Evolutionary conservation across 2,113 vertebrate genomes (phyloP), one percentile per base, ranked within the genome.

Genomic region (Phylloscopus trochilus): DNA sequence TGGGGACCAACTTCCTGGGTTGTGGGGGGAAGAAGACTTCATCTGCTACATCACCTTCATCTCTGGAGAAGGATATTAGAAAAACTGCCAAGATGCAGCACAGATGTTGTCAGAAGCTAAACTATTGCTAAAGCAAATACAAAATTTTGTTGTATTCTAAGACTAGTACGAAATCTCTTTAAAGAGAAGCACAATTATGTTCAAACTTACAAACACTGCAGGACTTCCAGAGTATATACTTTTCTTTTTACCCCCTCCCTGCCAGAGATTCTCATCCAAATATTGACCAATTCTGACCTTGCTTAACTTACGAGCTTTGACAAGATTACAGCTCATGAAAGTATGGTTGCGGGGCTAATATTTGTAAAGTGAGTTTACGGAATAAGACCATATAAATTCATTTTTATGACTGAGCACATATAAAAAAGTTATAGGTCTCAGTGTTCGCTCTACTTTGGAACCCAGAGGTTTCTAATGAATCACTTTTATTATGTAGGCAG

Each of bases 391-490:
- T 95, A 97, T 96, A 95, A 97, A 96, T 97, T 96, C 60, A 83
- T 63, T 95, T 97, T 96, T 97, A 96, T 97, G 92, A 98, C 97
- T 93, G 96, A 97, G 95, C 89, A 97, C 97, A 96, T 97, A 97
- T 97, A 97, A 97, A 95, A 97, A 96, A 95, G 90, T 97, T 96
- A 95, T 92, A 90, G 93, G 97, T 94, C 95, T 94, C 90, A 70
- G 85, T 82, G 78, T 97, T 97, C 96, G 80, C 87, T 91, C 92
- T 87, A 84, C 95, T 97, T 97, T 95, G 93, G 95, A 97, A 96
- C 63, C 22, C 69, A 74, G 82, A 93, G 91, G 96, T 95, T 97
- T 94, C 92, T 97, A 97, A 98, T 98, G 95, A 97, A 97, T 98
- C 98, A 98, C 84, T 96, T 97, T 97, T 97, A 97, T 96, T 96